Evolutionary conservation across 2,113 vertebrate species (phyloP).

Genomic region (Laticauda colubrina): DNA sequence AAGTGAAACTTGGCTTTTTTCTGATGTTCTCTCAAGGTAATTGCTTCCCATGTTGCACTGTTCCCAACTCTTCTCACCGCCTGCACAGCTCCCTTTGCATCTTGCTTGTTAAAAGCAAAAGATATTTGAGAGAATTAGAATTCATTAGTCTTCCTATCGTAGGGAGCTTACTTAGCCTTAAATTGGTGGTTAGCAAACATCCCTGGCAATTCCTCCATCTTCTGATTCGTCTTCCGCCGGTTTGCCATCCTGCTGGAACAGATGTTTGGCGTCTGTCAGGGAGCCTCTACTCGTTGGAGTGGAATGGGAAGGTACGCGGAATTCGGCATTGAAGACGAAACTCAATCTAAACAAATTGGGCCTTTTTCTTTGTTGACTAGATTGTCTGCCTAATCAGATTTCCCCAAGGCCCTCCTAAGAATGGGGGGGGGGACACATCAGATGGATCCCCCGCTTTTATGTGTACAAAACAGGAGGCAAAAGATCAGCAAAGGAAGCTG

Average conservation of each 20-base stretch:
- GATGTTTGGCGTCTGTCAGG: conserved; percentile 69
- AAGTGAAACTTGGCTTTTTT: conserved; percentile 47
- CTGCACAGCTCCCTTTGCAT: conserved; percentile 61
- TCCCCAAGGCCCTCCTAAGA: conserved; percentile 68
- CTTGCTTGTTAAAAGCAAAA: conserved; percentile 72
- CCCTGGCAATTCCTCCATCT: conserved; percentile 66
- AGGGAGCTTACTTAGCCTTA: conserved; percentile 71
- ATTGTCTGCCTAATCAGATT: conserved; percentile 68
- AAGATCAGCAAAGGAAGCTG: conserved; percentile 34
- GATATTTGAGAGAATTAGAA: conserved; percentile 71
- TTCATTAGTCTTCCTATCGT: conserved; percentile 72
- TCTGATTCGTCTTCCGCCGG: conserved; percentile 65
- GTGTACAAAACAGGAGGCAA: conserved; percentile 57
- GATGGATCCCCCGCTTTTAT: conserved; percentile 53
- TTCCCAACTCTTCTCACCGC: conserved; percentile 54
- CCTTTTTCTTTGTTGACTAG: conserved; percentile 61
- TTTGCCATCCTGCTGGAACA: conserved; percentile 68
- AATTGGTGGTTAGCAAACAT: conserved; percentile 74
- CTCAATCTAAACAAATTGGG: conserved; percentile 69
- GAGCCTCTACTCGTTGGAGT: conserved; percentile 64
- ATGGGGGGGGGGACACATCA: conserved; percentile 57
- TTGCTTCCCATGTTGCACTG: conserved; percentile 62
- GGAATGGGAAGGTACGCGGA: conserved; percentile 67
- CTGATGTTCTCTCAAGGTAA: conserved; percentile 58
- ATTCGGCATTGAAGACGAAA: conserved; percentile 62